Evolutionary conservation across 2,113 vertebrate genomes (phyloP), one percentile per base, ranked within the genome.

Genomic region (Bubo blakistoni): DNA sequence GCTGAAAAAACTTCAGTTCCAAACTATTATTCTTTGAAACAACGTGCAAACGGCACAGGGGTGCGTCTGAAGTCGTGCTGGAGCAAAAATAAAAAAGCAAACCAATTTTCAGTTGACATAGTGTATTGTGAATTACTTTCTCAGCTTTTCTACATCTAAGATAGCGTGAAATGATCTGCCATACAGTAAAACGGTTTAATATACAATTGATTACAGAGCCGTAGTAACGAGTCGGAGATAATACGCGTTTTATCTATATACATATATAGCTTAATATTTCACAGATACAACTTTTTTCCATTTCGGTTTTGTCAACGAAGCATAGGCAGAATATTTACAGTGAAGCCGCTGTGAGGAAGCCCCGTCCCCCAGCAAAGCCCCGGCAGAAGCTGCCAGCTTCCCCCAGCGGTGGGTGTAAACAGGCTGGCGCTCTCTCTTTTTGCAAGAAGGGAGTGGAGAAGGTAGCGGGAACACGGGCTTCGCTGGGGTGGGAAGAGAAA

Each of bases 111-210:
- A 86, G 86, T 96, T 96, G 96, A 96, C 93, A 95, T 46, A 97
- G 84, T 97, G 92, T 96, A 97, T 97, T 97, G 97, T 96, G 82
- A 97, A 61, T 94, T 76, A 83, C 87, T 65, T 91, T 83, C 81
- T 73, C 94, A 92, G 92, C 89, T 96, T 95, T 90, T 95, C 96
- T 96, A 81, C 49, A 96, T 91, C 92, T 81, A 90, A 26, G 93
- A 85, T 22, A 74, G 71, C 67, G 16, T 96, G 96, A 92, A 87
- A 94, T 90, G 95, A 91, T 69, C 66, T 58, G 86, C 92, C 46
- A 10, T 95, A 96, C 90, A 96, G 92, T 46, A 69, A 91, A 90
- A 90, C 84, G 84, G 73, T 92, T 95, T 87, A 63, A 98, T 96
- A 95, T 30, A 95, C 93, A 94, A 44, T 72, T 30, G 97, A 72